Conservation (phyloP, 53 echinoderm and acorn worm genomes). For the Holothuria scabra region DNA sequence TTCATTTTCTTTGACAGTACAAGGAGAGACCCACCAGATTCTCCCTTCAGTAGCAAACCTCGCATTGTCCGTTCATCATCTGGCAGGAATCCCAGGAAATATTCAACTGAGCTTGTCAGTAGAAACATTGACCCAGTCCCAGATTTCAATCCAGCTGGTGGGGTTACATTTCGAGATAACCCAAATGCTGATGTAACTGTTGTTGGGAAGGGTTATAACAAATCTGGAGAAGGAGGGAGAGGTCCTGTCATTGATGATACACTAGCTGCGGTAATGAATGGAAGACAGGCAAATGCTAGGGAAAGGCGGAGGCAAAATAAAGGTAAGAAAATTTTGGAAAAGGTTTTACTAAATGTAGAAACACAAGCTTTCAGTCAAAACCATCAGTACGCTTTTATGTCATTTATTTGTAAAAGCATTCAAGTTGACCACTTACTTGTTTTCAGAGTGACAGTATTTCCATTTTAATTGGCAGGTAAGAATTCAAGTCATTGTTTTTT, state of each 20-base stretch:
- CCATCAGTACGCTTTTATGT: too few relatives aligned
- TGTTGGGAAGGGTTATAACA: conserved; percentile 78
- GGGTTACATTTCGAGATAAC: conserved; percentile 84
- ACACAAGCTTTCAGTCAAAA: too few relatives aligned
- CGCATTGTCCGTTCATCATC: conserved; percentile 80
- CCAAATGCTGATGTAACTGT: conserved; percentile 88
- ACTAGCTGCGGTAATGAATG: conserved; percentile 21
- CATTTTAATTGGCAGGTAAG: too few relatives aligned
- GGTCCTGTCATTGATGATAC: conserved; percentile 34
- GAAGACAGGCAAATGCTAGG: conserved; percentile 70
- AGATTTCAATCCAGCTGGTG: conserved; percentile 79
- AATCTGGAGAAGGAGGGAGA: neutral
- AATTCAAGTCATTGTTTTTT: too few relatives aligned
- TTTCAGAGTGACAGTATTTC: too few relatives aligned
- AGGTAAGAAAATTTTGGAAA: conserved; percentile 50
- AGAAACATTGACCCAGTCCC: conserved; percentile 43
- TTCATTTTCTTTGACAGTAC: conserved; percentile 24
- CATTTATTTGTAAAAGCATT: too few relatives aligned
- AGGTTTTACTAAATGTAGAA: too few relatives aligned
- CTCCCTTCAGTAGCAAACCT: conserved; percentile 95
- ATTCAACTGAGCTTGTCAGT: conserved; percentile 41
- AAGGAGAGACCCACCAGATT: conserved; percentile 74
- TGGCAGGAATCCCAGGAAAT: conserved; percentile 66
- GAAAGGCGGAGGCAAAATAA: conserved; percentile 66
- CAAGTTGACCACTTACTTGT: too few relatives aligned